Base-by-base conservation (phyloP, 2,797 vertebrate genomes). In the Emydoidea blandingii region DNA sequence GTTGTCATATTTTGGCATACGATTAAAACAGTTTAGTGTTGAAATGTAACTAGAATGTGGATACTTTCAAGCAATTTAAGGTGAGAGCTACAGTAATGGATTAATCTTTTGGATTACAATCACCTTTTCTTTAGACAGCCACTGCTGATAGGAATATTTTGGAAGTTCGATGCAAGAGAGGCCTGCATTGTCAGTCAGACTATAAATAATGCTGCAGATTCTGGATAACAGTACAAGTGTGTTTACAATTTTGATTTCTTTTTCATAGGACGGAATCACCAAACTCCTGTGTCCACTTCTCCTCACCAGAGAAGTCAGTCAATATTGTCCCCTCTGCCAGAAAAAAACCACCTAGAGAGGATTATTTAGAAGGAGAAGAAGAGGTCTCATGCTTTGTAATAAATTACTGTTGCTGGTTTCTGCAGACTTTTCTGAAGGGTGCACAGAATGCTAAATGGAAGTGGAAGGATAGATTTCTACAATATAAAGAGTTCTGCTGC, bases 41-140 rank as follows among this genome's bases (percentile, higher is more conserved):
- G 89, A 85, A 92, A 91, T 95, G 89, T 92, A 97, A 95, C 94
- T 68, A 94, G 94, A 90, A 88, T 95, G 95, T 92, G 90, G 91
- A 94, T 96, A 97, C 96, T 96, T 87, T 93, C 84, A 91, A 93
- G 88, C 94, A 93, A 76, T 89, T 95, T 94, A 44, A 49, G 93
- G 65, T 83, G 88, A 82, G 92, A 92, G 86, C 92, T 92, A 87
- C 95, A 93, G 88, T 89, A 34, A 96, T 6, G 0, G 84, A 93
- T 54, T 41, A 87, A 91, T 95, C 79, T 79, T 91, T 72, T 90
- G 88, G 90, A 76, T 94, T 91, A 81, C 52, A 80, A 53, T 81
- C 54, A 85, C 95, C 57, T 37, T 93, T 74, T 74, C 80, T 52
- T 52, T 79, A 47, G 37, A 59, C 54, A 1, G 47, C 47, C 78